phyloP scores from a whole-genome alignment of 2,797 vertebrate species.

The Enteromius thamalakanensis region DNA sequence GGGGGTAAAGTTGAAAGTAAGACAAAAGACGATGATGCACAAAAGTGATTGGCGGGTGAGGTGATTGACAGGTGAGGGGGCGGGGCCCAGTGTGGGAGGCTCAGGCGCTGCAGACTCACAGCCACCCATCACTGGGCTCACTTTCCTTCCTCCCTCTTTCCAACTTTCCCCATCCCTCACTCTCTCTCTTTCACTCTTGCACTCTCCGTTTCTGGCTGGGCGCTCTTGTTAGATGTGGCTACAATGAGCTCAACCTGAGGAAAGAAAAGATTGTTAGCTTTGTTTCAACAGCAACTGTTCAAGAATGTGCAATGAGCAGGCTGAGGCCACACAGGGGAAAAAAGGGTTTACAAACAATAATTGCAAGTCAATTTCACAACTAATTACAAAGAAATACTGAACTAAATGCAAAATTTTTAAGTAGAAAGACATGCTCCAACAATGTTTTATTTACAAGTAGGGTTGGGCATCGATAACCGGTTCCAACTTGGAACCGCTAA shows the following conservation, averaged over 20 bases:
- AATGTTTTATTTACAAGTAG: too few species aligned
- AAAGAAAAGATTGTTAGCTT: neutral
- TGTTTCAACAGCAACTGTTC: neutral
- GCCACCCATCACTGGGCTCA: slow-evolving; percentile 63
- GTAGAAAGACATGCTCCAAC: too few species aligned
- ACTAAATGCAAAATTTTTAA: too few species aligned
- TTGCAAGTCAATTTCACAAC: neutral
- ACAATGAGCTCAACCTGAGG: slow-evolving; percentile 62
- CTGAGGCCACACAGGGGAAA: too few species aligned
- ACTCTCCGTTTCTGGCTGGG: slow-evolving; percentile 67
- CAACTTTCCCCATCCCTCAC: slow-evolving; percentile 42
- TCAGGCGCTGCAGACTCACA: slow-evolving; percentile 60
- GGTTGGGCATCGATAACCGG: too few species aligned
- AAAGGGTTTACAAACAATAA: neutral
- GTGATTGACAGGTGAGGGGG: slow-evolving; percentile 73
- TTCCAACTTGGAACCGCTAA: too few species aligned
- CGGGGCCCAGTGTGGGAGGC: slow-evolving; percentile 64
- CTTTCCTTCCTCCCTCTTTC: slow-evolving; percentile 62
- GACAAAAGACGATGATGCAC: slow-evolving; percentile 56
- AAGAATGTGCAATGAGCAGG: neutral
- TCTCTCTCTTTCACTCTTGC: slow-evolving; percentile 51
- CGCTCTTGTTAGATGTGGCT: slow-evolving; percentile 67
- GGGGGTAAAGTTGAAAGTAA: slow-evolving; percentile 44
- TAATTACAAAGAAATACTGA: too few species aligned
- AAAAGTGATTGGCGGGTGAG: slow-evolving; percentile 74